Evolutionary conservation across 2,797 vertebrate species (phyloP).

Genomic region (Takifugu ocellatus): DNA sequence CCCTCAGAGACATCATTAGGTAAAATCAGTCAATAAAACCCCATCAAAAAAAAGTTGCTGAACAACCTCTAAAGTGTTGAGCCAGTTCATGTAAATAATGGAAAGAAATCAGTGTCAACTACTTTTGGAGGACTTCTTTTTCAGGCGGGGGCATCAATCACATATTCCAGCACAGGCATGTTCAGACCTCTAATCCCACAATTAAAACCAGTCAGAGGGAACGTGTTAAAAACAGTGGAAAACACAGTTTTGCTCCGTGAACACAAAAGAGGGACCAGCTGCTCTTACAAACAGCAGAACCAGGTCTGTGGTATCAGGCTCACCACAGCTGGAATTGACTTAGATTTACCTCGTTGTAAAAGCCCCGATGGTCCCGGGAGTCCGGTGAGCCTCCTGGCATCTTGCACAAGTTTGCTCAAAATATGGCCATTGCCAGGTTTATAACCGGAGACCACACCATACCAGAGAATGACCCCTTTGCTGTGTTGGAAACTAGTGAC

Average conservation of each 20-base stretch:
- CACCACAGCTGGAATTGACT: conserved; percentile 71
- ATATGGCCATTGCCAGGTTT: conserved; percentile 68
- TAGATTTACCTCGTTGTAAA: conserved; percentile 77
- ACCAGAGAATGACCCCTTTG: conserved; percentile 55
- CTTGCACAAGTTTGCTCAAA: conserved; percentile 69
- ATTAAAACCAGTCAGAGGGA: conserved; percentile 36
- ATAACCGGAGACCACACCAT: conserved; percentile 52
- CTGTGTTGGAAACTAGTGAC: conserved; percentile 17
- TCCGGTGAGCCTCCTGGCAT: conserved; percentile 69
- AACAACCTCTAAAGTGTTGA: conserved; percentile 44
- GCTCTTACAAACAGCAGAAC: conserved; percentile 43
- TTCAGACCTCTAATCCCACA: conserved; percentile 25
- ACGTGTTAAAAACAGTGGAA: conserved; percentile 38
- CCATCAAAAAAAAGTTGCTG: conserved; percentile 53
- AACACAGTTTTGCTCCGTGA: conserved; percentile 53
- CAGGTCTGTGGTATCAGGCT: conserved; percentile 57
- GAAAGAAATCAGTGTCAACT: too few relatives aligned
- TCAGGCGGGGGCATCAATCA: conserved; percentile 38
- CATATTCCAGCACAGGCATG: conserved; percentile 5
- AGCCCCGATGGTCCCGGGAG: conserved; percentile 69
- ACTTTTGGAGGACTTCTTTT: conserved; percentile 43
- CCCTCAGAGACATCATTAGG: conserved; percentile 72
- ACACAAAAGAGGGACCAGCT: conserved; percentile 55
- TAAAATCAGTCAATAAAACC: conserved; percentile 74
- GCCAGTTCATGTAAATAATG: conserved; percentile 56